These are phyloP conservation scores for Torymus aiolomorphi DNA, from an alignment of 2,888 invertebrate species.

Conservation along the genomic window DNA sequence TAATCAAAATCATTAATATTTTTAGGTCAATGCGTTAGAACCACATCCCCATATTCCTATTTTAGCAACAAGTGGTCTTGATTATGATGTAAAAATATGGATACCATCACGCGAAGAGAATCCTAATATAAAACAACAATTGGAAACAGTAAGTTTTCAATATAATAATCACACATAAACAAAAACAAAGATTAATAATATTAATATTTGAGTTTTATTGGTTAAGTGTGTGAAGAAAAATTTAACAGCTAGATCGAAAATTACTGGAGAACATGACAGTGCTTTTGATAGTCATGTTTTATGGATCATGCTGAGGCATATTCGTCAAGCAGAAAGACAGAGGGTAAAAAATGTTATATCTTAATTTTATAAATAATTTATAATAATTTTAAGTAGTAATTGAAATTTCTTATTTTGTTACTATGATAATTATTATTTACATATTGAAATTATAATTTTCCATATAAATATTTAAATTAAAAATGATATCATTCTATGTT, in stretches of 20 bases:
- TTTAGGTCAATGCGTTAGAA: conserved; percentile 92
- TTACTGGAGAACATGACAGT: conserved; percentile 62
- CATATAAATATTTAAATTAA: conserved; percentile 8
- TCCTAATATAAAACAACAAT: conserved; percentile 38
- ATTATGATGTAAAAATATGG: conserved; percentile 96
- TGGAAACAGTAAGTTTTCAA: conserved; percentile 46
- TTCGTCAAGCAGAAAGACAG: conserved; percentile 63
- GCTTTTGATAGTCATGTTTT: conserved; percentile 77
- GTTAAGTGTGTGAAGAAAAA: conserved; percentile 62
- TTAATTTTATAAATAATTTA: too few relatives aligned
- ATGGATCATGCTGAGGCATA: conserved; percentile 77
- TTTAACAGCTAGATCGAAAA: conserved; percentile 56
- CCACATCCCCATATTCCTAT: conserved; percentile 92
- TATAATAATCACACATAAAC: neutral
- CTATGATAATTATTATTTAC: conserved; percentile 6
- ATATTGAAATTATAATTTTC: too few relatives aligned
- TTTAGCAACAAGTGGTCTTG: conserved; percentile 93
- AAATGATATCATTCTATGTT: neutral
- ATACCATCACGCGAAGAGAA: conserved; percentile 81
- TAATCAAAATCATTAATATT: neutral
- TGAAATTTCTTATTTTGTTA: neutral
- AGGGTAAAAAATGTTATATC: conserved; percentile 10
- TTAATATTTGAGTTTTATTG: conserved; percentile 60
- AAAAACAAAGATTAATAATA: conserved; percentile 70
- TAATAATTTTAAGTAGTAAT: too few relatives aligned